These are phyloP conservation scores for Odobenus rosmarus DNA, from an alignment of 2,113 vertebrate species.

Conservation along the genomic window DNA sequence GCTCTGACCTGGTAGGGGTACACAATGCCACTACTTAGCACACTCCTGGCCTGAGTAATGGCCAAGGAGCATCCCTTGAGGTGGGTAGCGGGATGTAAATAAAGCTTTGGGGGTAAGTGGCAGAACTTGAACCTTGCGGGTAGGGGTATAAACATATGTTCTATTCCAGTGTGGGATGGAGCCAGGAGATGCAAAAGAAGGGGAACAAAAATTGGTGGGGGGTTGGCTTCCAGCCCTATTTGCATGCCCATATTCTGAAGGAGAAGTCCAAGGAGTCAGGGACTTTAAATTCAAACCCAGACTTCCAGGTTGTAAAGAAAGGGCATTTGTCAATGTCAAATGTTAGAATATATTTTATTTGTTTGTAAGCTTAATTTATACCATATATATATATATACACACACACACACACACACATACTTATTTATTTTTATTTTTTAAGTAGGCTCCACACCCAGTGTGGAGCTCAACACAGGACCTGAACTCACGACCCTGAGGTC, in stretches of 20 bases:
- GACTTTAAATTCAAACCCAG: conserved; percentile 2
- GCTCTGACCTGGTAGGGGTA: background rate
- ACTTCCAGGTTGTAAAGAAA: conserved; percentile 24
- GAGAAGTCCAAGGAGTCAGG: background rate
- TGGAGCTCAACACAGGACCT: background rate
- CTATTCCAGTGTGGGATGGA: background rate
- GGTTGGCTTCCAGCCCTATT: background rate
- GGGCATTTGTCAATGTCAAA: background rate
- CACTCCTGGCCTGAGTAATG: background rate
- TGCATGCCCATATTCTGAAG: background rate
- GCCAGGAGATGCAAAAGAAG: background rate
- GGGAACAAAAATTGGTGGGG: background rate
- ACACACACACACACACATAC: too few relatives aligned
- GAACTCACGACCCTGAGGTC: background rate
- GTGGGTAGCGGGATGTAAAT: background rate
- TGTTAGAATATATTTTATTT: background rate
- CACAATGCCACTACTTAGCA: background rate
- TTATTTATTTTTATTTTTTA: background rate
- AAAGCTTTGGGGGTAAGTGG: background rate
- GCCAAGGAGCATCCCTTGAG: background rate
- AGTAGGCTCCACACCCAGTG: background rate
- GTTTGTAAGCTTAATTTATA: background rate
- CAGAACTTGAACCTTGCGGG: background rate
- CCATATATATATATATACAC: too few relatives aligned
- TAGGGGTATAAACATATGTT: background rate